Evolutionary conservation across 2,113 vertebrate genomes (phyloP).

Genomic region (Nothocercus nigrocapillus): DNA sequence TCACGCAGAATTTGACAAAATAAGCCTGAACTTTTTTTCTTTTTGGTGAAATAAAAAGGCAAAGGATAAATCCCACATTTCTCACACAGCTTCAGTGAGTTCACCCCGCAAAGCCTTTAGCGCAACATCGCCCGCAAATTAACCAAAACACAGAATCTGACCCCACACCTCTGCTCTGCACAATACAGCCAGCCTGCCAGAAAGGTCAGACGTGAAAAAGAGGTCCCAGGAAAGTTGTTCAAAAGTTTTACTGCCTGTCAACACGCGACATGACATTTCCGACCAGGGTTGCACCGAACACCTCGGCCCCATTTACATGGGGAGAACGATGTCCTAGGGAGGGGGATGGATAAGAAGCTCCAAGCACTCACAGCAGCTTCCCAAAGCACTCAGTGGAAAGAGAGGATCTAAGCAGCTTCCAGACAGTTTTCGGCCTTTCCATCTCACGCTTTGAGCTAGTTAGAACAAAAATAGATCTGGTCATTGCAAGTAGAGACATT

Average conservation of each 20-base stretch:
- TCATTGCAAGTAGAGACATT: not conserved
- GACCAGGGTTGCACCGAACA: not conserved
- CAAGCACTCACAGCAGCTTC: not conserved
- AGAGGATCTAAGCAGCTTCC: not conserved
- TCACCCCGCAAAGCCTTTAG: not conserved
- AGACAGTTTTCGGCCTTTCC: not conserved
- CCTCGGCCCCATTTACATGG: accelerated
- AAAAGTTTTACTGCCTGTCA: not conserved
- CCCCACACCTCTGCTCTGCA: not conserved
- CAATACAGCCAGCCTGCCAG: not conserved
- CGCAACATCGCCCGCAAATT: slow-evolving; percentile 41
- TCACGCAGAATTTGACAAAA: not conserved
- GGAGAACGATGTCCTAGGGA: not conserved
- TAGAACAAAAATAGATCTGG: slow-evolving; percentile 38
- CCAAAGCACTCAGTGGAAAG: not conserved
- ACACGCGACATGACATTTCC: not conserved
- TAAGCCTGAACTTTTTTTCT: not conserved
- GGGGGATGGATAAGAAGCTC: not conserved
- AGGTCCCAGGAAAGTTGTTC: slow-evolving; percentile 23
- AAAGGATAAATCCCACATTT: not conserved
- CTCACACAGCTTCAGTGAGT: not conserved
- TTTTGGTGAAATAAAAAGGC: not conserved
- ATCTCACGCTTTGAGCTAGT: not conserved
- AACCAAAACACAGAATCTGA: slow-evolving; percentile 47
- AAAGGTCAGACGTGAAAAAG: slow-evolving; percentile 8